These are phyloP conservation scores for Odontamblyopus lacepedii DNA, from an alignment of 2,797 vertebrate genomes.

Conservation along the genomic window DNA sequence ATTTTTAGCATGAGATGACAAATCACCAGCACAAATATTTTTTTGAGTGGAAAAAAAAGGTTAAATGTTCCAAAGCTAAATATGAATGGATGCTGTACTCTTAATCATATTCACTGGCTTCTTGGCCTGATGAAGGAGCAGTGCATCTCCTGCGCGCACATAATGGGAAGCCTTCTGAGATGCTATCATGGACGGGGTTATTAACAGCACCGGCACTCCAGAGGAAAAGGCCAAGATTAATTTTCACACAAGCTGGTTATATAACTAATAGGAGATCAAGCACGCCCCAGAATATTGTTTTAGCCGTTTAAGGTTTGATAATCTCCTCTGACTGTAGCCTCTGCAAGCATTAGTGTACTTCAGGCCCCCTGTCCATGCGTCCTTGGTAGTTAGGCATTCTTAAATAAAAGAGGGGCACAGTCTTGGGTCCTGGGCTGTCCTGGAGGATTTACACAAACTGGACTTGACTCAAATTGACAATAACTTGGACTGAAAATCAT, in stretches of 20 bases:
- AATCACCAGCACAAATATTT: background rate
- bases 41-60: background rate
- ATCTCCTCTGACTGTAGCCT: background rate
- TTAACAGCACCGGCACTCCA: constrained; percentile 49
- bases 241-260: constrained; percentile 41
- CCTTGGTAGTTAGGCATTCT: too few relatives aligned
- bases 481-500: too few relatives aligned
- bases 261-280: constrained; percentile 33
- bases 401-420: too few relatives aligned
- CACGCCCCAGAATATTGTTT: constrained; percentile 23
- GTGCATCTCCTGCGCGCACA: constrained; percentile 48
- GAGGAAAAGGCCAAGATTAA: constrained; percentile 45
- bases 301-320: constrained; percentile 17
- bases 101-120: constrained; percentile 4
- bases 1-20: too few relatives aligned
- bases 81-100: background rate
- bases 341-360: constrained; percentile 4
- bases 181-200: constrained; percentile 54
- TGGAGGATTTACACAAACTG: too few relatives aligned
- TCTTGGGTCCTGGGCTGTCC: too few relatives aligned
- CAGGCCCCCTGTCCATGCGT: background rate
- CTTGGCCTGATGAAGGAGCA: constrained; percentile 46
- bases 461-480: too few relatives aligned
- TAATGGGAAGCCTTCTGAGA: constrained; percentile 52
- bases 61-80: too few relatives aligned